phyloP scores from a whole-genome alignment of 2,113 vertebrate genomes.

The Lepus americanus region DNA sequence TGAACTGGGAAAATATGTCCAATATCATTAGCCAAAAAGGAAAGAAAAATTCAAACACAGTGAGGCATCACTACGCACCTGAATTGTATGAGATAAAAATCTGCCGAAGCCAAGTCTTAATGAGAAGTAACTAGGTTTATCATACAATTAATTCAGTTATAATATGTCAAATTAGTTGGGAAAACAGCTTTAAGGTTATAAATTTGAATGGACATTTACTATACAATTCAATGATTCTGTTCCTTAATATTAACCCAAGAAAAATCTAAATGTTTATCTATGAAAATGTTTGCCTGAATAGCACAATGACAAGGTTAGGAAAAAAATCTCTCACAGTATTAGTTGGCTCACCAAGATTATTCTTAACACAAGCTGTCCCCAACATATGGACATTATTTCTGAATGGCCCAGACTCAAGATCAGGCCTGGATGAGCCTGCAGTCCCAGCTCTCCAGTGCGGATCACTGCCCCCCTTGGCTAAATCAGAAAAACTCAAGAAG shows the following conservation, averaged over 20 bases:
- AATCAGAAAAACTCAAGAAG: neutral
- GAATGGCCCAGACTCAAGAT: neutral
- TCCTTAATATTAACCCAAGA: neutral
- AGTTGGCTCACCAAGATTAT: conserved; percentile 66
- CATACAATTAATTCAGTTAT: neutral
- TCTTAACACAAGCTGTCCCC: conserved; percentile 62
- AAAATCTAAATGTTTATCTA: neutral
- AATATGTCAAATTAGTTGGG: neutral
- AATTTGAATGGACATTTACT: neutral
- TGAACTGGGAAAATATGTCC: too few relatives aligned
- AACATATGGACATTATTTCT: conserved; percentile 66
- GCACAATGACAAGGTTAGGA: conserved; percentile 70
- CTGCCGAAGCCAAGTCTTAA: neutral
- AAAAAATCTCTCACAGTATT: conserved; percentile 66
- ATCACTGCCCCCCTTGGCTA: neutral
- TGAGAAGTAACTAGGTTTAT: neutral
- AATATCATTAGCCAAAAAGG: too few relatives aligned
- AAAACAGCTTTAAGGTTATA: neutral
- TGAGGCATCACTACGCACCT: too few relatives aligned
- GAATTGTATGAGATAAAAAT: too few relatives aligned
- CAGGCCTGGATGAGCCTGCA: neutral
- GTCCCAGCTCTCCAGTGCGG: neutral
- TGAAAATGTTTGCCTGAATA: neutral
- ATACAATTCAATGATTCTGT: neutral
- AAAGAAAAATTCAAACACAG: too few relatives aligned